Percentiles rank a stretch among this genome's conserved stretches.
Evolutionary conservation across 2,113 vertebrate species (phyloP).

Genomic region (Hypocryptadius cinnamomeus): DNA sequence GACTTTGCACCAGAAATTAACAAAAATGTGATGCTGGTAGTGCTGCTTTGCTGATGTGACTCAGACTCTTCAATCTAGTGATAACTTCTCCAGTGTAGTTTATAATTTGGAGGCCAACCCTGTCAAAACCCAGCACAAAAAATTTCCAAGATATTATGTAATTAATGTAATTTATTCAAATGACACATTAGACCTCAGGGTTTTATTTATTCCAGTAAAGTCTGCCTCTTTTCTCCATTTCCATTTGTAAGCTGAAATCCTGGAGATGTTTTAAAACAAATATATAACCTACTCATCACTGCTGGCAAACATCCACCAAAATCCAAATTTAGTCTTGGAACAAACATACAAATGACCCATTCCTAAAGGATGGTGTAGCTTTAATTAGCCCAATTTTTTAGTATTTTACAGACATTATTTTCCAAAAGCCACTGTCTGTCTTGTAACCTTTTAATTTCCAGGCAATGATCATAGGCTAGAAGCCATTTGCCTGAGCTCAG

Average conservation of each 20-base stretch:
- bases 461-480: neutral
- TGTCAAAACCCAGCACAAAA: neutral
- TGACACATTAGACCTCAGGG: neutral
- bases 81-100: neutral
- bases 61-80: neutral
- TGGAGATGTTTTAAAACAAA: constrained; percentile 16
- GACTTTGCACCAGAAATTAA: neutral
- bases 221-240: neutral
- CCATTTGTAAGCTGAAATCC: neutral
- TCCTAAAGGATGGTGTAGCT: neutral
- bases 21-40: neutral
- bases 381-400: neutral
- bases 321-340: neutral
- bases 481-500: neutral
- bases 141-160: neutral
- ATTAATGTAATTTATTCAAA: constrained; percentile 4
- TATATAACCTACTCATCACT: neutral
- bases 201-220: neutral
- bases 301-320: neutral
- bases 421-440: neutral
- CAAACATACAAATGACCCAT: neutral
- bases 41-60: neutral
- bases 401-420: neutral
- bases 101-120: neutral
- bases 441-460: neutral